Base-by-base conservation (phyloP, 2,797 vertebrate species). In the Enoplosus armatus region DNA sequence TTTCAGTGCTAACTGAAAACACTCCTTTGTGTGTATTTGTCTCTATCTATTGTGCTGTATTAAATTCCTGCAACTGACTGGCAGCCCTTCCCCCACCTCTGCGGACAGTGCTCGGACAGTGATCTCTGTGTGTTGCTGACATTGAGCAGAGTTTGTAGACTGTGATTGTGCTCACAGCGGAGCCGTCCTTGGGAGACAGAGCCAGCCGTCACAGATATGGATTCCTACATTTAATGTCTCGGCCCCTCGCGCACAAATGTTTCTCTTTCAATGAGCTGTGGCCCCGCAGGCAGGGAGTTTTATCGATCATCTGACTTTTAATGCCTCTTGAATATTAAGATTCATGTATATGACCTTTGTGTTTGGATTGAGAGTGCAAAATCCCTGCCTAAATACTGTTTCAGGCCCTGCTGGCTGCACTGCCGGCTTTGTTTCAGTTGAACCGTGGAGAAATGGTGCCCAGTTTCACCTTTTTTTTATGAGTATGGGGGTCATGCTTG, bases 241-340 rank as follows among this genome's bases (percentile, higher is more conserved):
- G 8, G 72, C 80, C 50, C 71, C 62, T 74, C 24, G 18, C 27
- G 5, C 72, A 16, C 89, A 88, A 89, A 90, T 85, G 79, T 91
- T 92, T 92, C 84, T 81, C 81, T 90, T 88, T 85, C 80, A 79
- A 50, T 75, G 85, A 91, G 78, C 80, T 59, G 90, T 53, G 66
- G 79, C 80, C 67, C 73, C 4, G 9, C 54, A 37, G 69, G 74
- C 71, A 0, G 67, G 43, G 82, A 59, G 62, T 85, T 92, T 88
- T 90, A 92, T 90, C 69, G 86, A 91, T 93, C 88, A 88, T 87
- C 89, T 90, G 91, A 92, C 91, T 92, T 84, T 82, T 90, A 91
- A 90, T 88, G 84, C 79, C 83, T 91, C 87, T 87, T 86, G 91
- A 92, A 92, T 87, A 91, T 93, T 90, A 89, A 86, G 87, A 91